Evolutionary conservation across 1,140 invertebrate species (phyloP), one percentile per base, ranked within the genome.

Genomic region (Trypoxylus dichotomus): DNA sequence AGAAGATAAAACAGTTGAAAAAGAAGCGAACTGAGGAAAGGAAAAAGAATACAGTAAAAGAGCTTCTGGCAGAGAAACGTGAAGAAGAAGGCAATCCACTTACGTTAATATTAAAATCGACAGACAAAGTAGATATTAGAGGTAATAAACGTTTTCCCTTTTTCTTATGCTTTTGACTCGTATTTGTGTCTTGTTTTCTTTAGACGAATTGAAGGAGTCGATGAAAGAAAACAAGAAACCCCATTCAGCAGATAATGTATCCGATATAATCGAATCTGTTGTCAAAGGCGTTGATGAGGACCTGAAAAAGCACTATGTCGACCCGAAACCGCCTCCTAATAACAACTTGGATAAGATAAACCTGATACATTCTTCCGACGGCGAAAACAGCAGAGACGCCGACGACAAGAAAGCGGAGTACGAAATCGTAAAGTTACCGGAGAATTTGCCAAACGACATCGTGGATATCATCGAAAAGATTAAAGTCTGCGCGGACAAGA

Each of bases 251-350:
- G 83, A 84, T 79, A 86, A 84, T 74, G 84, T 85, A 77, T 85
- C 85, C 58, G 88, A 88, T 79, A 88, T 87, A 24, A 91, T 91
- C 79, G 90, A 91, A 77, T 90, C 89, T 63, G 90, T 91, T 15
- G 86, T 91, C 2, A 90, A 87, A 81, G 88, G 87, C 29, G 85
- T 86, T 10, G 82, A 85, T 76, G 84, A 85, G 75, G 86, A 83
- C 10, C 19, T 25, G 25, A 63, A 25, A 71, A 13, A 27, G 21
- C 15, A 25, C 3, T 3, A 24, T 27, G 63, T 27, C 8, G 63
- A 32, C 5, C 6, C 15, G 15, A 71, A 32, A 15, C 24, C 63
- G 32, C 32, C 32, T 37, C 32, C 32, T 7, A 37, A n/a, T n/a
- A n/a, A 37, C 32, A 37, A 37, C 32, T 8, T 37, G 15, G 68